Evolutionary conservation across 2,888 invertebrate genomes (phyloP).

Genomic region (Gymnoscelis rufifasciata): DNA sequence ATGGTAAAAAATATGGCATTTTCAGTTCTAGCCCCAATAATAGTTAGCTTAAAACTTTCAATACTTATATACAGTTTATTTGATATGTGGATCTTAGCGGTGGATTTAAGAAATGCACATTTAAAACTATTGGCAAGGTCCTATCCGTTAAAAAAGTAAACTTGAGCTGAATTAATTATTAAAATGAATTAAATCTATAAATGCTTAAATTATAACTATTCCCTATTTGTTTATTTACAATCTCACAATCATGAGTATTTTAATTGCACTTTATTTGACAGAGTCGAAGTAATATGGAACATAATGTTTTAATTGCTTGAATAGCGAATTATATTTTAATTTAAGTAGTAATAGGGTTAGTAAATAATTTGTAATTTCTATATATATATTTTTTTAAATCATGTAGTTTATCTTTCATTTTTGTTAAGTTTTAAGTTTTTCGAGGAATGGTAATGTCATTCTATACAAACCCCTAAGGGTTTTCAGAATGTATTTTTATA

Average conservation of each 20-base stretch:
- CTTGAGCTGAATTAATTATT: constrained; percentile 32
- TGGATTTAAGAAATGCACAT: constrained; percentile 41
- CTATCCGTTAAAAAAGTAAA: constrained; percentile 34
- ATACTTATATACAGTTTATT: constrained; percentile 42
- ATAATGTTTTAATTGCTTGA: too few relatives aligned
- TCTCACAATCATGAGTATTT: constrained; percentile 76
- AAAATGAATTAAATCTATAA: constrained; percentile 44
- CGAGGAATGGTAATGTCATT: too few relatives aligned
- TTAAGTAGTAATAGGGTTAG: too few relatives aligned
- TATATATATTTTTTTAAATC: too few relatives aligned
- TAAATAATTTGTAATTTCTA: too few relatives aligned
- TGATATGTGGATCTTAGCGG: constrained; percentile 72
- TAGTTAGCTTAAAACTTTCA: not conserved
- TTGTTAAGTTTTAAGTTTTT: too few relatives aligned
- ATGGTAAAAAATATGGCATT: not conserved
- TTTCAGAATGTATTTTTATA: too few relatives aligned
- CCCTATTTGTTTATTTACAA: constrained; percentile 64
- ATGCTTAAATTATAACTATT: constrained; percentile 68
- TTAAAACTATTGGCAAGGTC: constrained; percentile 17
- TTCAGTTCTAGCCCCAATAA: constrained; percentile 2
- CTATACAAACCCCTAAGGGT: too few relatives aligned
- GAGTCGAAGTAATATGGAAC: constrained; percentile 44
- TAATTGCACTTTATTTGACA: constrained; percentile 78
- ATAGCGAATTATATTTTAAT: too few relatives aligned
- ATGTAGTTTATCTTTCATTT: too few relatives aligned